Conservation (phyloP, 2,888 invertebrate species). For the Tetranychus truncatus region DNA sequence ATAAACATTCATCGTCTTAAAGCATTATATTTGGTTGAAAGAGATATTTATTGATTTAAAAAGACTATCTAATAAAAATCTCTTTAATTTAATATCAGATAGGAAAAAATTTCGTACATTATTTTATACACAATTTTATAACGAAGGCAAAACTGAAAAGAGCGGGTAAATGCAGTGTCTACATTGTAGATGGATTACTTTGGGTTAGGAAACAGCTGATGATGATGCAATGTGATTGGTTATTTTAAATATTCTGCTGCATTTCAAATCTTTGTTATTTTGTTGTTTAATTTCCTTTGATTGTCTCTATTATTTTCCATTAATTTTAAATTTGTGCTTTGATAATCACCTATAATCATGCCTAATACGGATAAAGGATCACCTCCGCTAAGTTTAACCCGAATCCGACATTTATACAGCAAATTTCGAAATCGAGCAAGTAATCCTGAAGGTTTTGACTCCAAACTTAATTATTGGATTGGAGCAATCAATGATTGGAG, state of each 20-base stretch:
- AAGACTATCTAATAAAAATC: no score
- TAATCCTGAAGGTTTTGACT: slow-evolving; percentile 26
- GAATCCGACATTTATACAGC: slow-evolving; percentile 14
- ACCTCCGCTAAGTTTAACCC: no score
- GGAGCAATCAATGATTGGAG: slow-evolving; percentile 22
- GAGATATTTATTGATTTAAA: no score
- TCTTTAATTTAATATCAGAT: no score
- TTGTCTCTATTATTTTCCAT: neutral
- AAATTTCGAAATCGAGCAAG: slow-evolving; percentile 19
- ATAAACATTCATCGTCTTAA: no score
- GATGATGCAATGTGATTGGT: neutral
- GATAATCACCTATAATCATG: neutral
- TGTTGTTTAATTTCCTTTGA: neutral
- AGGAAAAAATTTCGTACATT: no score
- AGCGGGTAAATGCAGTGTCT: no score
- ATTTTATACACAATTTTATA: no score
- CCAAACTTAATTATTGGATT: slow-evolving; percentile 26
- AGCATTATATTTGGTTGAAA: no score
- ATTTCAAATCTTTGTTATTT: neutral
- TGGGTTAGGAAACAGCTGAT: neutral
- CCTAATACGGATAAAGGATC: neutral
- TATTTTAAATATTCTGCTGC: neutral
- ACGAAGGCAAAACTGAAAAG: no score
- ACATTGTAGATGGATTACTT: no score
- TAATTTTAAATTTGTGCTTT: neutral